Conservation (phyloP, 2,113 vertebrate genomes). For the Oceanites oceanicus region DNA sequence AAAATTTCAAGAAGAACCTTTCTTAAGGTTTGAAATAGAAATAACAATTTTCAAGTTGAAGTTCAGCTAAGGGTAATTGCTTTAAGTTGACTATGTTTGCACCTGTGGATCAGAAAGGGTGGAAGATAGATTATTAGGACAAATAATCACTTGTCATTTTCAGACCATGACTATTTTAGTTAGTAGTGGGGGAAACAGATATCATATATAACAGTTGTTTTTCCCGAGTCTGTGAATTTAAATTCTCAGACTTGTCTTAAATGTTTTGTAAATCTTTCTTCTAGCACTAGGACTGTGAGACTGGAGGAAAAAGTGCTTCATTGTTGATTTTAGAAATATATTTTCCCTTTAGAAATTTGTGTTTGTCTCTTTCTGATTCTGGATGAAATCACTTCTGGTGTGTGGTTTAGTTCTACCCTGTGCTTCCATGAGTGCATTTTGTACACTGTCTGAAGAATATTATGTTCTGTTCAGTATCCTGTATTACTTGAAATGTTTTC, state of each 20-base stretch:
- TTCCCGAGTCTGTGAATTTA: not conserved
- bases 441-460: not conserved
- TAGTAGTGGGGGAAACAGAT: not conserved
- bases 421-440: not conserved
- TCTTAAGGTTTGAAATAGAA: not conserved
- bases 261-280: not conserved
- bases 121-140: not conserved
- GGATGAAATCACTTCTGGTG: not conserved
- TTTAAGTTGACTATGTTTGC: not conserved
- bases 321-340: not conserved
- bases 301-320: not conserved
- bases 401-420: not conserved
- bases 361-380: not conserved
- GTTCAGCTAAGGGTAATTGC: not conserved
- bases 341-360: not conserved
- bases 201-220: not conserved
- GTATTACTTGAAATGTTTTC: not conserved
- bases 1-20: not conserved
- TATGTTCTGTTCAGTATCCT: not conserved
- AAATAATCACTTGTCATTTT: not conserved
- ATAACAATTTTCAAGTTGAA: not conserved
- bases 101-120: not conserved
- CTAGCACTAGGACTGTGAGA: not conserved
- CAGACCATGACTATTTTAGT: not conserved
- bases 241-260: not conserved